A percentile compares a stretch with the other conserved stretches of the same genome.
Conservation (phyloP, 2,797 vertebrate species). For the Ispidina picta region DNA sequence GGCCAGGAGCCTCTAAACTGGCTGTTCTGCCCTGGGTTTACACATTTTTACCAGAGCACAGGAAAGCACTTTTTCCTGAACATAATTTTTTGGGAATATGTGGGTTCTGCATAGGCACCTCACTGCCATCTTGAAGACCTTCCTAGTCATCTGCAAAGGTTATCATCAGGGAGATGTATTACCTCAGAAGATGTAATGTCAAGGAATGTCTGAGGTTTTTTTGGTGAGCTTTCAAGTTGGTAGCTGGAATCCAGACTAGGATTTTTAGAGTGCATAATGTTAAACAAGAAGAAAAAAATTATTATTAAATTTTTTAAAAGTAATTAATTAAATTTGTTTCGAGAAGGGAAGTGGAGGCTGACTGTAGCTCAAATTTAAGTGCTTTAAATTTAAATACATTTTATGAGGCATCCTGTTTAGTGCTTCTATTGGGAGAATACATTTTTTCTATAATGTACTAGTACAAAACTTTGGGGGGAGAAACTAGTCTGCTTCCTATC, state of each 20-base stretch:
- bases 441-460: background rate
- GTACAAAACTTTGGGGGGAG: background rate
- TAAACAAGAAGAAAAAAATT: background rate
- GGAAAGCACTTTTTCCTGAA: background rate
- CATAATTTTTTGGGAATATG: background rate
- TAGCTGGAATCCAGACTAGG: background rate
- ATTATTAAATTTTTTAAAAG: background rate
- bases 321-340: background rate
- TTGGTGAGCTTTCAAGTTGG: background rate
- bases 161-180: background rate
- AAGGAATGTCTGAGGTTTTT: background rate
- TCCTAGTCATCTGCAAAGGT: background rate
- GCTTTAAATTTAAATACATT: background rate
- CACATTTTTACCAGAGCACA: background rate
- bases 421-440: background rate
- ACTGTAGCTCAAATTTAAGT: background rate
- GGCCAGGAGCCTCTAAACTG: background rate
- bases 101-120: background rate
- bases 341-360: background rate
- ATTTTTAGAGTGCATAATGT: background rate
- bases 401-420: background rate
- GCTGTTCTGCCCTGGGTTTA: background rate
- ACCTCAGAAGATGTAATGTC: background rate
- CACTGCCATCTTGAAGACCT: background rate
- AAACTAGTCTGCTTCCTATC: background rate